Evolutionary conservation across 92 coral and sea anemone species (phyloP), one percentile per base, ranked within the genome.

Genomic region (Heliopora coerulea): DNA sequence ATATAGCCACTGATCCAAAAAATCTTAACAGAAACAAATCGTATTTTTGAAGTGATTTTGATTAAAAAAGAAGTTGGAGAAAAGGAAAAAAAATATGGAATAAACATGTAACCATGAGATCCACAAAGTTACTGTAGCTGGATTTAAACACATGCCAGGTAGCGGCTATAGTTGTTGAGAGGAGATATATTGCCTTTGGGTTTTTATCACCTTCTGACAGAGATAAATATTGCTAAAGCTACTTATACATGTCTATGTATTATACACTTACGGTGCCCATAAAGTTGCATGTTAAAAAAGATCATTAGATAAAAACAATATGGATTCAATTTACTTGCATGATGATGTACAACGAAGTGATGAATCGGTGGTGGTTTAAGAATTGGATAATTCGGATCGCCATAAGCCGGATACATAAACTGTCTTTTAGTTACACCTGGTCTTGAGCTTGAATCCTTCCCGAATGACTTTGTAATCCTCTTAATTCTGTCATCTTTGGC

Each of bases 261-360:
- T n/a, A n/a, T n/a, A n/a, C n/a, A n/a, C n/a, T n/a, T n/a, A n/a
- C n/a, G n/a, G n/a, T n/a, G n/a, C n/a, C n/a, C n/a, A n/a, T n/a
- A n/a, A n/a, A n/a, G n/a, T n/a, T n/a, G n/a, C n/a, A n/a, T n/a
- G n/a, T n/a, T n/a, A n/a, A n/a, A n/a, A n/a, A n/a, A n/a, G n/a
- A n/a, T n/a, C n/a, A n/a, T n/a, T n/a, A n/a, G n/a, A n/a, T n/a
- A n/a, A n/a, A n/a, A n/a, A n/a, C n/a, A n/a, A n/a, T n/a, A n/a
- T n/a, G n/a, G n/a, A n/a, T n/a, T n/a, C n/a, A n/a, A n/a, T n/a
- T 79, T 56, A 90, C 99, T 92, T 35, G 99, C 91, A 65, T 95
- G 99, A 56, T 95, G 99, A 57, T 90, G 99, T 14, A 95, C 95
- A 24, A 95, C 79, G 19, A 95, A 80, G 46, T 91, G 88, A 54